Base-by-base conservation (phyloP, 2,888 invertebrate genomes). In the Cephus sareptanus region DNA sequence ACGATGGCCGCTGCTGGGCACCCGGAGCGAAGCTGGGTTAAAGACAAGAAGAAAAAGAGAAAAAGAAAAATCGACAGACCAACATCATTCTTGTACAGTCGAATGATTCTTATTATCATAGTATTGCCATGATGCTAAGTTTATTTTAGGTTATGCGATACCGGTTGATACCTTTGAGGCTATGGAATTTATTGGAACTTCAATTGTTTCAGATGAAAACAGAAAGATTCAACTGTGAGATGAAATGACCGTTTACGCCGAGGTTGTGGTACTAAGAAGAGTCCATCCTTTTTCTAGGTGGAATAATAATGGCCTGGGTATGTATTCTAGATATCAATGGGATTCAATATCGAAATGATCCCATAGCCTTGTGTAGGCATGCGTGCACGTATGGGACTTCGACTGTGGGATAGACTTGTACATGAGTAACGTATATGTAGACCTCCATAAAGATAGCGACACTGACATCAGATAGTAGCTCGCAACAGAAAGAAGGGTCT, bases 1-100 rank as follows among this genome's bases (percentile, higher is more conserved):
- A 56, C 85, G 89, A 89, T 89, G 88, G 90, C 85, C 87, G 87
- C 87, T 89, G 85, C 85, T 23, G 86, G 89, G 85, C 87, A 83
- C 77, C n/a, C 68, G 76, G 74, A 68, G 71, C 69, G 35, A 40
- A 74, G 31, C 69, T 73, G 76, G 77, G 81, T 79, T 73, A 76
- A 78, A 74, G 75, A 73, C 68, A 76, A 30, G 23, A 30, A 71
- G 77, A 56, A 40, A 75, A 30, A n/a, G 31, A 69, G 76, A 75
- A 75, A 76, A 82, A 77, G 80, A 56, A 56, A 40, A 6, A 56
- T 56, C 56, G 23, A 23, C 23, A 56, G 56, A 9, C 15, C 56
- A 56, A 56, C 56, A 56, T 56, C 56, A 56, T 56, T 56, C 56
- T 56, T 56, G 56, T 56, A 56, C 56, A 56, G 56, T 23, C 6